Evolutionary conservation across 1,140 invertebrate genomes (phyloP), one percentile per base, ranked within the genome.

Genomic region (Papilio helenus): DNA sequence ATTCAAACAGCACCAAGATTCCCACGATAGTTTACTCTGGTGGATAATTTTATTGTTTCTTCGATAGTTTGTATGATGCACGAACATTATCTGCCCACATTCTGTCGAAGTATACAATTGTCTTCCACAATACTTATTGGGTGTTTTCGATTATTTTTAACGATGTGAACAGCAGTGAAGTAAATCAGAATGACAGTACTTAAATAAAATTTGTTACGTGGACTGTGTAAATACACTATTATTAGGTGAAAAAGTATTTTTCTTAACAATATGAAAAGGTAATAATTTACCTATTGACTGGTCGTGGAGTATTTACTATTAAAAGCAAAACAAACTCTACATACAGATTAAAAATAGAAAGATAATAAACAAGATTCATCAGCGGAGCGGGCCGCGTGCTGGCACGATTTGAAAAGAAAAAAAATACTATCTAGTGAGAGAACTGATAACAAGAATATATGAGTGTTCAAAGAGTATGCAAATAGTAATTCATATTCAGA

Each of bases 341-440:
- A 26, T 73, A 44, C 72, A 73, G 72, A 73, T 73, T 23, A 44
- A 73, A 73, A 49, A 73, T 46, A 49, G 39, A 46, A 73, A 73
- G 72, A 73, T 73, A 73, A 73, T 73, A 73, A 73, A 23, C n/a
- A 42, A 73, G 72, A 73, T 73, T 73, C 46, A 73, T 73, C 72
- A 23, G 72, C 42, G 1, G 72, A 9, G 34, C 42, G 72, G 3
- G 39, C 72, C 72, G 39, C 42, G 39, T 26, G 42, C 71, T 72
- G 14, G 16, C 72, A 44, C 71, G 39, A 42, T 42, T 72, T 39
- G 18, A 44, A 72, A 72, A 72, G 9, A 72, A 72, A 73, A 72
- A 72, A 72, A 39, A 72, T 39, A 10, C 39, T 44, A 34, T 68
- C 26, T 71, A 16, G 65, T 34, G 29, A 71, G 65, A 71, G 72